Conservation (phyloP, 2,113 vertebrate genomes). For the Alectura lathami region DNA sequence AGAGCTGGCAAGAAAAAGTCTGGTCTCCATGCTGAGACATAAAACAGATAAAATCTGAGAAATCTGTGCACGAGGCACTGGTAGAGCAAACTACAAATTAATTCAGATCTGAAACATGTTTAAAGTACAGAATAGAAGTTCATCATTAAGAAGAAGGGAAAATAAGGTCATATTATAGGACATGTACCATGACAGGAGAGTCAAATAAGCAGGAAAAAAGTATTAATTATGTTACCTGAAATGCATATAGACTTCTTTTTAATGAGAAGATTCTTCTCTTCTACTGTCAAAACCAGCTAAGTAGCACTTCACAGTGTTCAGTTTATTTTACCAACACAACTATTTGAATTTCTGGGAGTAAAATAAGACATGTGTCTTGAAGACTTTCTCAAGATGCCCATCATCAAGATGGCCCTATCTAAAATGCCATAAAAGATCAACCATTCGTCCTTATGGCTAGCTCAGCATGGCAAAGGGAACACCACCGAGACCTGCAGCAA, state of each 20-base stretch:
- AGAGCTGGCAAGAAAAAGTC: background rate
- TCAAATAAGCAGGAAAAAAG: background rate
- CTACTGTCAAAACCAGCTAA: background rate
- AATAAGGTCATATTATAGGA: background rate
- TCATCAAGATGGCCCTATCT: background rate
- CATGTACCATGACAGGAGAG: background rate
- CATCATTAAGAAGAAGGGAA: background rate
- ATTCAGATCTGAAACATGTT: background rate
- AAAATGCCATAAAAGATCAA: background rate
- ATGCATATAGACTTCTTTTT: background rate
- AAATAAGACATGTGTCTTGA: background rate
- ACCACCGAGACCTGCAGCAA: background rate
- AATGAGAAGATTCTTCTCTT: background rate
- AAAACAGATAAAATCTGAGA: background rate
- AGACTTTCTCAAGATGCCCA: background rate
- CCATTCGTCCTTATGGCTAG: background rate
- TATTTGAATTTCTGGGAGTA: background rate
- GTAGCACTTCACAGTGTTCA: rapidly evolving
- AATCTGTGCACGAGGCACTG: background rate
- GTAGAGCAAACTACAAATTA: background rate
- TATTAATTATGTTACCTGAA: background rate
- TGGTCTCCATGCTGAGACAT: background rate
- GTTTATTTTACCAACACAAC: background rate
- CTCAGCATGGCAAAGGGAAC: background rate
- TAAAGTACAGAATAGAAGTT: background rate